phyloP scores from a whole-genome alignment of 2,113 vertebrate genomes.

The Rhynchopsitta pachyrhyncha region DNA sequence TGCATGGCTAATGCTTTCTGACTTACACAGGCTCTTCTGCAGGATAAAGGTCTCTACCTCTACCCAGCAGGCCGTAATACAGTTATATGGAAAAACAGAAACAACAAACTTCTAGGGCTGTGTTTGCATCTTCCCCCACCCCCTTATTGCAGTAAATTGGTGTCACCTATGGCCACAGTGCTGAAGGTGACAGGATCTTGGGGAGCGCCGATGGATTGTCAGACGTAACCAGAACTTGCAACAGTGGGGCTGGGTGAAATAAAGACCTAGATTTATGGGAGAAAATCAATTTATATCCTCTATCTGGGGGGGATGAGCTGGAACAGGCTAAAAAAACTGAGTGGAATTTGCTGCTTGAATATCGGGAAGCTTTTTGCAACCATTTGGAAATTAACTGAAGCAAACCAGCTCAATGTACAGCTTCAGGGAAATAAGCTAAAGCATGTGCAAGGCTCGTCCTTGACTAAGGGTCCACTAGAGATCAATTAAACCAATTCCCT shows the following conservation, averaged over 20 bases:
- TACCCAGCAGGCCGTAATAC: not conserved
- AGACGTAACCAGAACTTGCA: not conserved
- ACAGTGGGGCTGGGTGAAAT: not conserved
- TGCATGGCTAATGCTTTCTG: not conserved
- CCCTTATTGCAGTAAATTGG: not conserved
- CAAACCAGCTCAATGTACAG: not conserved
- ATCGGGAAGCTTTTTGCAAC: not conserved
- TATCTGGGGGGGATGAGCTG: not conserved
- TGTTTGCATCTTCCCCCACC: not conserved
- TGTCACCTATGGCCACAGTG: not conserved
- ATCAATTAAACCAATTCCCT: conserved; percentile 39
- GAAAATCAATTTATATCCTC: not conserved
- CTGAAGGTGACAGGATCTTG: not conserved
- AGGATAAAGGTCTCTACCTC: not conserved
- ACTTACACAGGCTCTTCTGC: not conserved
- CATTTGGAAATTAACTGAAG: conserved; percentile 23
- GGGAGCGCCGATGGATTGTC: not conserved
- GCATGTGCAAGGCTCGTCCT: conserved; percentile 1
- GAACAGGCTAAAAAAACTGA: not conserved
- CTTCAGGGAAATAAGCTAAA: conserved; percentile 25
- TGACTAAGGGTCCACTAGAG: conserved; percentile 28
- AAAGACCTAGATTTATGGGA: not conserved
- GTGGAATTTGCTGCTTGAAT: conserved; percentile 13
- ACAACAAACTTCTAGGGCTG: not conserved
- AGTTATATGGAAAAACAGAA: not conserved